A percentile compares a stretch with the other conserved stretches of the same genome.
Evolutionary conservation across 2,888 invertebrate species (phyloP).

Genomic region (Chrysopilus asiliformis): DNA sequence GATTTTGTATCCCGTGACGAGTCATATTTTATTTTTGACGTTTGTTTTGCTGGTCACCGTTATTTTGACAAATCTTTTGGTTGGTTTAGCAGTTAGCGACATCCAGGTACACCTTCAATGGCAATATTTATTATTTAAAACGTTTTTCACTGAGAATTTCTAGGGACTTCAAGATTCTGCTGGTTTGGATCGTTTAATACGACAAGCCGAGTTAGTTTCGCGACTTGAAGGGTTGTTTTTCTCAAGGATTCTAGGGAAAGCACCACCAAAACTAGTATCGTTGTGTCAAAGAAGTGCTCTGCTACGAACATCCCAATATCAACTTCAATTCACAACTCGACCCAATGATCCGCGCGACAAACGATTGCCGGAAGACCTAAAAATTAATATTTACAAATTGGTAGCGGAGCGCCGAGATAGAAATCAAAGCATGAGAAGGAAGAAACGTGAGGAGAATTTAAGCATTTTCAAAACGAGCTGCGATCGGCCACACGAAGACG

Average conservation of each 20-base stretch:
- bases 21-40: constrained; percentile 59
- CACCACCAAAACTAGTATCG: constrained; percentile 48
- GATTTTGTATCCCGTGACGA: constrained; percentile 54
- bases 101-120: constrained; percentile 50
- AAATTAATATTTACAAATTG: constrained; percentile 57
- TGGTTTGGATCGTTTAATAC: constrained; percentile 62
- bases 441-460: constrained; percentile 35
- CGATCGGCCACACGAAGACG: constrained; percentile 7
- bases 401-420: constrained; percentile 54
- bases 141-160: neutral
- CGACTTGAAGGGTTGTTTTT: constrained; percentile 73
- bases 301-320: constrained; percentile 58
- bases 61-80: constrained; percentile 68
- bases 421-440: constrained; percentile 40
- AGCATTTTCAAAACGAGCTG: constrained; percentile 26
- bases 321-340: constrained; percentile 57
- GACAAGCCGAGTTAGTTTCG: constrained; percentile 70
- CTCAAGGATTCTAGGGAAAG: constrained; percentile 54
- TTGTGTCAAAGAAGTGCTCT: constrained; percentile 59
- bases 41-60: constrained; percentile 71
- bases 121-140: constrained; percentile 6
- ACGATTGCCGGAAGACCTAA: constrained; percentile 60
- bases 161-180: constrained; percentile 64
- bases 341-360: constrained; percentile 75
- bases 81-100: constrained; percentile 75